Percentiles rank a stretch among this genome's conserved stretches.
Evolutionary conservation across 1,140 invertebrate species (phyloP).

Genomic region (fruit fly (Drosophila melanogaster)): Release_6_plus_ISO1_MT NT_033779.5:3709501-3710000

Average conservation of each 20-base stretch:
- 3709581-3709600: not conserved
- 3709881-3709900: conserved; percentile 93
- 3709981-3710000: conserved; percentile 89
- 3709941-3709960: conserved; percentile 84
- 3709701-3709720: conserved; percentile 89
- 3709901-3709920: conserved; percentile 99
- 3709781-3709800: not conserved
- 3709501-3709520: conserved; percentile 93
- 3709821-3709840: conserved; percentile 87
- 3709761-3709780: not conserved
- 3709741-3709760: conserved; percentile 86
- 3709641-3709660: conserved; percentile 94
- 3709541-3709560: conserved; percentile 89
- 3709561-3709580: conserved; percentile 71
- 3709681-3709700: conserved; percentile 92
- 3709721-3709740: conserved; percentile 89
- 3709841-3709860: conserved; percentile 91
- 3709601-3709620: too few species aligned
- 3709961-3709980: conserved; percentile 86
- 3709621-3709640: conserved; percentile 85
- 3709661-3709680: conserved; percentile 94
- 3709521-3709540: conserved; percentile 92
- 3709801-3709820: conserved; percentile 82
- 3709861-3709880: conserved; percentile 89
- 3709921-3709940: conserved; percentile 91